Conservation (phyloP, 2,113 vertebrate species). For the Cephalophus harveyi region DNA sequence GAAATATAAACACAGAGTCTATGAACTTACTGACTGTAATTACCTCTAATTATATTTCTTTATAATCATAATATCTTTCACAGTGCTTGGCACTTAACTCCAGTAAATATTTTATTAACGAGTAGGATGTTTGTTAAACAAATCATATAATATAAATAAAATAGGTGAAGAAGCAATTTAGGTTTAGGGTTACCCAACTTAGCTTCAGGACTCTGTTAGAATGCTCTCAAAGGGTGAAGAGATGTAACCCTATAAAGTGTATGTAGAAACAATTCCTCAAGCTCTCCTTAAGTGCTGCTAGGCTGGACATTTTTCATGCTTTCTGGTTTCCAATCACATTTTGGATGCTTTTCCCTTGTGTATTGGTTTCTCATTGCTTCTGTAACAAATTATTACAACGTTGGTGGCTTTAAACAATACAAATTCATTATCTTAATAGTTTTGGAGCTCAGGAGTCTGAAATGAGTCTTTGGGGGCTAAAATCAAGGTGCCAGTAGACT, state of each 20-base stretch:
- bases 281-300: not conserved
- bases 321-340: not conserved
- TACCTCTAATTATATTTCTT: not conserved
- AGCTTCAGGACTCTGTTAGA: not conserved
- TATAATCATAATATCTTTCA: not conserved
- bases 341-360: not conserved
- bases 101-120: constrained; percentile 37
- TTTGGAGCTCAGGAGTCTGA: not conserved
- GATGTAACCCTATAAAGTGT: not conserved
- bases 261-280: not conserved
- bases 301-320: not conserved
- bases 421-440: not conserved
- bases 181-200: not conserved
- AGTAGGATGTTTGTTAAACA: not conserved
- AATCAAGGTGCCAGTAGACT: not conserved
- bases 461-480: not conserved
- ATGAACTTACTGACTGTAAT: not conserved
- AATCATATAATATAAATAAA: constrained; percentile 13
- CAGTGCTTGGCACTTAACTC: not conserved
- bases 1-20: too few relatives aligned
- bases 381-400: not conserved
- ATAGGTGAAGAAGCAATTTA: not conserved
- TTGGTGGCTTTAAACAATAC: not conserved
- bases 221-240: not conserved
- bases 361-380: not conserved